Evolutionary conservation across 23 tunicate genomes (phyloP).

Genomic region (Oikopleura dioica): DNA sequence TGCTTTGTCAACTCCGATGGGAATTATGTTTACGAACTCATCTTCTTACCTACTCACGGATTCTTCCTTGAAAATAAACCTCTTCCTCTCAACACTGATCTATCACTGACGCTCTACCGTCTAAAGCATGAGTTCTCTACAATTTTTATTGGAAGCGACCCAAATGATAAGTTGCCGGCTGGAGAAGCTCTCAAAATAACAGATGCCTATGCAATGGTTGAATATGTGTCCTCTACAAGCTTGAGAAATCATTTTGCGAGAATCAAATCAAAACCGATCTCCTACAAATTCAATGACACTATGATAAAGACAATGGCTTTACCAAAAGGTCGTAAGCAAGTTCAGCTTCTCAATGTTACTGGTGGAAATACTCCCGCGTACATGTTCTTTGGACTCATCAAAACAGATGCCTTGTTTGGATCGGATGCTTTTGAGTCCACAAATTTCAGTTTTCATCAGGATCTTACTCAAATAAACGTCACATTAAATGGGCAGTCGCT

Average conservation of each 20-base stretch:
- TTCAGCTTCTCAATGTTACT: not conserved
- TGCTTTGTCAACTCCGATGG: not conserved
- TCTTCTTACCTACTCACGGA: not conserved
- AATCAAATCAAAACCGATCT: not conserved
- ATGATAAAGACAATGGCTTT: not conserved
- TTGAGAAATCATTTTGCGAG: not conserved
- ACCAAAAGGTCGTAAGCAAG: not conserved
- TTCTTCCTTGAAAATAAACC: slow-evolving; percentile 1
- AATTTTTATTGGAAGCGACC: not conserved
- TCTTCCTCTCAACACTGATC: not conserved
- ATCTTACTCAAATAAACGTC: not conserved
- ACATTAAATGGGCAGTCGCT: not conserved
- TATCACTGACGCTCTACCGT: not conserved
- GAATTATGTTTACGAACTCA: not conserved
- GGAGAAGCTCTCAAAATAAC: not conserved
- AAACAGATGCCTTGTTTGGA: not conserved
- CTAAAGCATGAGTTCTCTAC: not conserved
- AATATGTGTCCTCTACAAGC: not conserved
- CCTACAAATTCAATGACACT: not conserved
- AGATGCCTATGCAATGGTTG: not conserved
- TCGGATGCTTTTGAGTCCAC: not conserved
- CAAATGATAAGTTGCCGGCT: not conserved
- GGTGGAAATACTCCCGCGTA: slow-evolving; percentile 8
- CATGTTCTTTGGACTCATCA: not conserved
- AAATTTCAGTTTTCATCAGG: not conserved